Evolutionary conservation across 2,797 vertebrate genomes (phyloP).

Genomic region (Spheniscus humboldti): DNA sequence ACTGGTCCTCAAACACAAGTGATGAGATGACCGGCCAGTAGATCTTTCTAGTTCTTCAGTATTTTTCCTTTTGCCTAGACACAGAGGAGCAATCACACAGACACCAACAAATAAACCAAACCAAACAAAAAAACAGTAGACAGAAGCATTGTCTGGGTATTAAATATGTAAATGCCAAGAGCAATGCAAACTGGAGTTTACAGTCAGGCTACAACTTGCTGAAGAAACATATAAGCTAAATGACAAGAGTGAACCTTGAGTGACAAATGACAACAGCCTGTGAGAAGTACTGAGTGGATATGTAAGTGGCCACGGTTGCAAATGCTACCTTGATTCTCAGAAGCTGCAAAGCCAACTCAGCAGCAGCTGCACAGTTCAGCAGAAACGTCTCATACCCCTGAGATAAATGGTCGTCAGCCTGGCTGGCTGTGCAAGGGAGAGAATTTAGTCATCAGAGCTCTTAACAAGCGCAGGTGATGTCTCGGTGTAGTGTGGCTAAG

Average conservation of each 20-base stretch:
- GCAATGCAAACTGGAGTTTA: background rate
- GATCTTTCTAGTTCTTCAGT: background rate
- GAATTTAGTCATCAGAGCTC: background rate
- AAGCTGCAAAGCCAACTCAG: background rate
- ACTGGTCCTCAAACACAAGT: background rate
- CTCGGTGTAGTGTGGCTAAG: background rate
- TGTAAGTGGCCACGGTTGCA: accelerated
- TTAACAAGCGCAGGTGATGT: background rate
- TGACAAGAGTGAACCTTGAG: background rate
- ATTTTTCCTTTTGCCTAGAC: background rate
- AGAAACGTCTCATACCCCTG: background rate
- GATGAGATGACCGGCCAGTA: background rate
- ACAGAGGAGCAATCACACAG: background rate
- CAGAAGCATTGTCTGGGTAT: background rate
- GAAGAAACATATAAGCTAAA: background rate
- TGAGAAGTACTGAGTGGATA: background rate
- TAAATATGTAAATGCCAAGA: background rate
- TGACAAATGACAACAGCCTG: background rate
- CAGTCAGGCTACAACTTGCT: background rate
- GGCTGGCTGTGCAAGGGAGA: background rate
- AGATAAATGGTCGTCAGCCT: background rate
- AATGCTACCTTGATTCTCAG: background rate
- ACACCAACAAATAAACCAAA: background rate
- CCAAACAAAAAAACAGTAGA: background rate
- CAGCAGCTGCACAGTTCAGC: background rate